Conservation (phyloP, 2,113 vertebrate genomes). For the Chaenogobius annularis region DNA sequence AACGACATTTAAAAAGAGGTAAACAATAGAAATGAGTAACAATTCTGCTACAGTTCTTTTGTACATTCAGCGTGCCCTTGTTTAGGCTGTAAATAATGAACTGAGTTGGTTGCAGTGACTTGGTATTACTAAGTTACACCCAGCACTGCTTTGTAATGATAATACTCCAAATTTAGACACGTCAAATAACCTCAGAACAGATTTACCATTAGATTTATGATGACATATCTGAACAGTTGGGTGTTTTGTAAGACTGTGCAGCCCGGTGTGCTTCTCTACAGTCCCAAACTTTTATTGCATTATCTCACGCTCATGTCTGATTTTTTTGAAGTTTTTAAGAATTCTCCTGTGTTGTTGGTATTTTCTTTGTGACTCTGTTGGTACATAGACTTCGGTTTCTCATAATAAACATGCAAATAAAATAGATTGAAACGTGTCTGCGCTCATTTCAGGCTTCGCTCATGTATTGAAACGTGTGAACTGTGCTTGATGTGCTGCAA, state of each 20-base stretch:
- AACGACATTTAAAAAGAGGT: no score
- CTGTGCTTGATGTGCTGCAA: neutral
- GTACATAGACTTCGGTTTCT: slow-evolving; percentile 30
- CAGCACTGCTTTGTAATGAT: neutral
- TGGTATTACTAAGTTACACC: no score
- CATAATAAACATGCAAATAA: slow-evolving; percentile 29
- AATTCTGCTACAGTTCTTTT: no score
- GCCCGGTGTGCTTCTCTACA: slow-evolving; percentile 11
- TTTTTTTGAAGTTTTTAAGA: neutral
- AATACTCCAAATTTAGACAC: neutral
- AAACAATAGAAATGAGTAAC: no score
- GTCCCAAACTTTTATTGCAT: slow-evolving; percentile 11
- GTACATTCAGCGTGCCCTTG: no score
- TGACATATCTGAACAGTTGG: neutral
- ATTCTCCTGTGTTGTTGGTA: neutral
- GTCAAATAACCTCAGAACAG: neutral
- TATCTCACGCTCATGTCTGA: neutral
- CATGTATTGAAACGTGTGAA: neutral
- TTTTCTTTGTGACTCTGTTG: slow-evolving; percentile 9
- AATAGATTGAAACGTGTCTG: neutral
- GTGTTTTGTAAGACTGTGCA: neutral
- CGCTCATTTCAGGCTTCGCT: neutral
- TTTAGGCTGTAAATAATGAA: no score
- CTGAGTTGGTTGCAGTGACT: no score
- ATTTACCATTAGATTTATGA: neutral